Base-by-base conservation (phyloP, 2,113 vertebrate species). In the Andinoacara biseriatus region DNA sequence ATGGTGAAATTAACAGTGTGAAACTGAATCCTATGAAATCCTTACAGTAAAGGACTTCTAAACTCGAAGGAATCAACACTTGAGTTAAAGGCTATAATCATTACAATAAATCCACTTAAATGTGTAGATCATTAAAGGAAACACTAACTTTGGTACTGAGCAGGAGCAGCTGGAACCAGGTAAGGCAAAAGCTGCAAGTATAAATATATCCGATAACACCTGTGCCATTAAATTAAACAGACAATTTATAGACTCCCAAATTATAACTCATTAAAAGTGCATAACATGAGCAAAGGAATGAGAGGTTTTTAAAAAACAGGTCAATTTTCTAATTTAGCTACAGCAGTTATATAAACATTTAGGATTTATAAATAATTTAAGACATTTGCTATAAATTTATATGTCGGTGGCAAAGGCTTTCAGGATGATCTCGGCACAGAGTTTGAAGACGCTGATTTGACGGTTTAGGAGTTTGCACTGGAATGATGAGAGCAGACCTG, bases 181-280 rank as follows among this genome's bases (percentile, higher is more conserved):
- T 33, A 80, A 24, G 2, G 59, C 10, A 69, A 57, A 78, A 29
- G 49, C 24, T 79, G 60, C 56, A 69, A 26, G 35, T 33, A 77
- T 33, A 33, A 76, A 58, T 5, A 49, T 20, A 15, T 11, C 49
- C 10, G 35, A 24, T 3, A 75, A 76, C 29, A 85, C 18, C 1
- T 84, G 31, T 58, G 65, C 54, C 35, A 58, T n/a, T 60, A 14
- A 63, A 60, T 40, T 40, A n/a, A n/a, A n/a, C n/a, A n/a, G n/a
- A 29, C 72, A 22, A 67, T 18, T 56, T 4, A 4, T 49, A 69
- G 43, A 69, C 20, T 56, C 20, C n/a, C 52, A 54, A 69, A 69
- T 17, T 54, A 40, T 2, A 74, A 80, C 72, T 74, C 1, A 82
- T 63, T 84, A 81, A 90, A 90, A 91, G 90, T 92, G 89, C 90